Conservation (phyloP, 2,888 invertebrate genomes). For the Trissoscelio sp. region DNA sequence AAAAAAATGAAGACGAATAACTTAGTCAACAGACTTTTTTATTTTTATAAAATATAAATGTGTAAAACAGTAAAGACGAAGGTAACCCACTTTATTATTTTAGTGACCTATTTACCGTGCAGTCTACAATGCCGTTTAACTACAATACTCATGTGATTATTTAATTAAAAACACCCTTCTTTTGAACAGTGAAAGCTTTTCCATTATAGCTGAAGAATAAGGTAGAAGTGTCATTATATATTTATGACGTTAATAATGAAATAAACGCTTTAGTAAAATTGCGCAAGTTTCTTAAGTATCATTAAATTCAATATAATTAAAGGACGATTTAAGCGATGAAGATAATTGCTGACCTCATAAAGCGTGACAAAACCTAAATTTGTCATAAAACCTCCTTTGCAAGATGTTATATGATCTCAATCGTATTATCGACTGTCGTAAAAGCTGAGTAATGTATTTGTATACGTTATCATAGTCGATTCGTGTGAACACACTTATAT, state of each 20-base stretch:
- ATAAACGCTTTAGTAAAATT: slow-evolving; percentile 10
- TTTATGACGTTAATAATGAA: slow-evolving; percentile 6
- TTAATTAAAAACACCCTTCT: background rate
- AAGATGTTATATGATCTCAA: slow-evolving; percentile 40
- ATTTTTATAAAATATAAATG: no score
- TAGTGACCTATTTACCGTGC: background rate
- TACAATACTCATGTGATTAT: background rate
- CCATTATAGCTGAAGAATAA: background rate
- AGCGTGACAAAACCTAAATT: slow-evolving; percentile 22
- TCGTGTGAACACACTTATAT: slow-evolving; percentile 11
- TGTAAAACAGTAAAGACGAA: no score
- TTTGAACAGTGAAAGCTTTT: background rate
- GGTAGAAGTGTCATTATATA: slow-evolving; percentile 1
- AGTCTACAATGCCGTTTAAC: background rate
- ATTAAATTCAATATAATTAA: slow-evolving; percentile 15
- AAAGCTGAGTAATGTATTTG: slow-evolving; percentile 41
- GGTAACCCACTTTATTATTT: no score
- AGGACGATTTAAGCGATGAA: background rate
- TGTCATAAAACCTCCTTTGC: slow-evolving; percentile 24
- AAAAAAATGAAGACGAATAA: no score
- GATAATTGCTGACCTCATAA: slow-evolving; percentile 36
- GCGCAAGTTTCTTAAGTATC: background rate
- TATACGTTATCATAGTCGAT: slow-evolving; percentile 8
- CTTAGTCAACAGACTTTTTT: no score
- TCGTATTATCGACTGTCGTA: slow-evolving; percentile 30